A percentile compares a stretch with the other conserved stretches of the same genome.
Evolutionary conservation across 2,888 invertebrate species (phyloP).

Genomic region (Cantharis nigra): DNA sequence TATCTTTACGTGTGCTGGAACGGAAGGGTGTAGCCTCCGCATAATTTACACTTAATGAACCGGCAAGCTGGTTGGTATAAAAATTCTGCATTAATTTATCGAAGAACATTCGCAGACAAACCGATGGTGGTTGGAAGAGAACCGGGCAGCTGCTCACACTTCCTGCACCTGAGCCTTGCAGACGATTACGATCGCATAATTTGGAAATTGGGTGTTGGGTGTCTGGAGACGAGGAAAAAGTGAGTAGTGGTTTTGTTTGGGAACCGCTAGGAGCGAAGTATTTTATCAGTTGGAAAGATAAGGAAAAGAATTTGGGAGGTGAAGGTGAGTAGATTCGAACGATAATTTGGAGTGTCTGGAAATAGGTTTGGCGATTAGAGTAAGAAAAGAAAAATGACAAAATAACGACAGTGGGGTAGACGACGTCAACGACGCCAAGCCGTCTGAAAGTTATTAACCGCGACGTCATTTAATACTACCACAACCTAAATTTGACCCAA

Average conservation of each 20-base stretch:
- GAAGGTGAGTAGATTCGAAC: not conserved
- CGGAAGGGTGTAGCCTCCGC: not conserved
- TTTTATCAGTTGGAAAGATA: not conserved
- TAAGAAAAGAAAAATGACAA: not conserved
- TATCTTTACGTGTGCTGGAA: not conserved
- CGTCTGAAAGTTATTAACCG: conserved; percentile 21
- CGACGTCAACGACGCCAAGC: conserved; percentile 35
- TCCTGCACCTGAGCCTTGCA: no score
- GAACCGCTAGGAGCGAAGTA: not conserved
- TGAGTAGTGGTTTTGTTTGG: not conserved
- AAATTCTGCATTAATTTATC: not conserved
- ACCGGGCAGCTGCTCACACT: not conserved
- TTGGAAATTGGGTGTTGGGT: no score
- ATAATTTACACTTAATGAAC: no score
- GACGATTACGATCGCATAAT: no score
- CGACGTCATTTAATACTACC: not conserved
- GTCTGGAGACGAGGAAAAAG: no score
- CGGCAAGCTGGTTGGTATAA: not conserved
- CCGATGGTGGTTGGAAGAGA: not conserved
- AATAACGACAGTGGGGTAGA: not conserved
- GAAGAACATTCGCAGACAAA: not conserved
- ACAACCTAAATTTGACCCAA: not conserved
- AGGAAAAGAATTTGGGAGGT: not conserved
- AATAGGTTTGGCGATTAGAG: not conserved
- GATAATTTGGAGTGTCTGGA: not conserved